phyloP scores from a whole-genome alignment of 2,113 vertebrate species.

The Rhea americana region DNA sequence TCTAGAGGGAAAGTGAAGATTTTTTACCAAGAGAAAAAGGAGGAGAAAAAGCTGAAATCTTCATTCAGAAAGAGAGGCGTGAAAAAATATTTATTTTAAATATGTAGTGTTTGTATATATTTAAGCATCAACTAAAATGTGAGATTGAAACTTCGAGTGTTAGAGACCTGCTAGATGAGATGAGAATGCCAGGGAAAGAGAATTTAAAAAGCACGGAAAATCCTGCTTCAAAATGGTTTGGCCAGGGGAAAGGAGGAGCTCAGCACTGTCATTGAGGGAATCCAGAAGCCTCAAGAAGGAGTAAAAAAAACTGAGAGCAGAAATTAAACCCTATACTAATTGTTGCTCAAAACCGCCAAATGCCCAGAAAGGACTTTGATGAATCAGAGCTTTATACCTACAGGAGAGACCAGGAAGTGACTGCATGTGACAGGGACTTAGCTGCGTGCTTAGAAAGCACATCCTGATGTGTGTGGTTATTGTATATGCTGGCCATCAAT shows the following conservation, averaged over 20 bases:
- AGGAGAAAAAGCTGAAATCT: not conserved
- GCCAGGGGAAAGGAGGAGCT: not conserved
- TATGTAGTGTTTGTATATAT: not conserved
- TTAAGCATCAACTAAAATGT: not conserved
- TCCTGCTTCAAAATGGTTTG: not conserved
- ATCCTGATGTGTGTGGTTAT: not conserved
- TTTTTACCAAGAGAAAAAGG: not conserved
- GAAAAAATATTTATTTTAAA: not conserved
- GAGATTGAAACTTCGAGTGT: not conserved
- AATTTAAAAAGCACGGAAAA: not conserved
- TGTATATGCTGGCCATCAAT: not conserved
- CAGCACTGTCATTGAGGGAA: not conserved
- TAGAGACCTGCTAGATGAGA: not conserved
- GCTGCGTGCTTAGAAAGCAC: not conserved
- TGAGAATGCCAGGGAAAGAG: not conserved
- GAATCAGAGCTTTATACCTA: not conserved
- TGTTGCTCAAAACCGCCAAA: not conserved
- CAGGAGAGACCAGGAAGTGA: accelerated
- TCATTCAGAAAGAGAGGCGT: not conserved
- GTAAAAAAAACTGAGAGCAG: not conserved
- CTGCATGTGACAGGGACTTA: not conserved
- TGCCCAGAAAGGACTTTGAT: too few species aligned
- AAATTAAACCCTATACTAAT: not conserved
- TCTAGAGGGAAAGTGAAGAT: accelerated
- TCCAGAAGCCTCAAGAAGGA: not conserved